Base-by-base conservation (phyloP, 2,113 vertebrate genomes). In the Pachycephala philippinensis region DNA sequence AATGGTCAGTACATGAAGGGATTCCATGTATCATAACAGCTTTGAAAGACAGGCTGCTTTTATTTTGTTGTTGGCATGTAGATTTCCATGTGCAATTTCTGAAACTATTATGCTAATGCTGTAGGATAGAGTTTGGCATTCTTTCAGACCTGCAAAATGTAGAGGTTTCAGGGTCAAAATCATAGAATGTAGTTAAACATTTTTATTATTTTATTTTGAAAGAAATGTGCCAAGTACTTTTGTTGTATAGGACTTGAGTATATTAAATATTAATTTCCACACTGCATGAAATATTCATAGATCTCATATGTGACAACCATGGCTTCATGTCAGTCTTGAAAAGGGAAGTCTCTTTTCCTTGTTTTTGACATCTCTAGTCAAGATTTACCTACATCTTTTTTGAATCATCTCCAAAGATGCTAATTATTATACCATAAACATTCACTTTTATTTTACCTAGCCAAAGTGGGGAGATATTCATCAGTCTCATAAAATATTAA, bases 211-310 rank as follows among this genome's bases (percentile, higher is more conserved):
- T 80, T 15, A 92, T 86, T 91, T 54, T 92, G 88, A 90, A 96
- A 90, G 40, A 89, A 91, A 82, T 64, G n/a, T 91, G 81, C 15
- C 57, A 81, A 89, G 44, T 63, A 44, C 24, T 89, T 95, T 30
- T 80, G 88, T 89, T 5, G 9, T 80, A 82, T 53, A 79, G 16
- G 74, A 80, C 30, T 81, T 65, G 26, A 60, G 23, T 68, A 65
- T 61, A 94, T 96, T 79, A 97, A 97, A 96, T 82, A 93, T 97
- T 97, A 84, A 97, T 97, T 96, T 96, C 69, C 37, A 89, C 65
- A 71, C 61, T 61, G 7, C 13, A 90, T 93, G 82, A 97, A 95
- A 89, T 86, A 96, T 95, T 97, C 72, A 91, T 88, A 84, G 31
- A 47, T 71, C 30, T 66, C 47, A 75, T 63, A 90, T 30, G 28